phyloP scores from a whole-genome alignment of 1,140 invertebrate genomes.

The Magallana gigas region DNA sequence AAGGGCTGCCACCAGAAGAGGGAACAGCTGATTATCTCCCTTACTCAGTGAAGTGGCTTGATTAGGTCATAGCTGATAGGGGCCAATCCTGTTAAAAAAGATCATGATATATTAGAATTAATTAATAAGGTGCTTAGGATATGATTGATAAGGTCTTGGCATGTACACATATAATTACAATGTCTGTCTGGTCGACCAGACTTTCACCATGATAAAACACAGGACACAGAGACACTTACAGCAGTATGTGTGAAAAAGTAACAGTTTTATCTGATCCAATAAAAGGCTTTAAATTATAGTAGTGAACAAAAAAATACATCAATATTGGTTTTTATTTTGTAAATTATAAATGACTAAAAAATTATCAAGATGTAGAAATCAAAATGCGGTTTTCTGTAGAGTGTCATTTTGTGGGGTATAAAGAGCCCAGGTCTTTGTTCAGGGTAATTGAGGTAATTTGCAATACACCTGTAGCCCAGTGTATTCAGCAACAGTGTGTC shows the following conservation, averaged over 20 bases:
- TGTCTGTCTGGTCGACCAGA: not conserved
- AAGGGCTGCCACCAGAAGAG: not conserved
- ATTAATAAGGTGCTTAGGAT: conserved; percentile 18
- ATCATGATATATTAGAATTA: conserved; percentile 14
- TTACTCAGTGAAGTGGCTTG: not conserved
- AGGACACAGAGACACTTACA: not conserved
- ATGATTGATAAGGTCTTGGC: conserved; percentile 21
- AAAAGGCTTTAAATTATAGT: not conserved
- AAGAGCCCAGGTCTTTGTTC: not conserved
- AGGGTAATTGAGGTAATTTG: conserved; percentile 15
- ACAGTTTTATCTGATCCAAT: not conserved
- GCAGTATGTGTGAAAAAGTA: no score
- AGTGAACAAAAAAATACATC: not conserved
- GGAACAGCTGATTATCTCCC: conserved; percentile 25
- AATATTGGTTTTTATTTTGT: no score
- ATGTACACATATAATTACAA: conserved; percentile 35
- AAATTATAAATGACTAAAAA: no score
- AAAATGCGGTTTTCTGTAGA: no score
- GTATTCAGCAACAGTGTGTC: conserved; percentile 13
- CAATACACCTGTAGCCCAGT: not conserved
- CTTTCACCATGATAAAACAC: not conserved
- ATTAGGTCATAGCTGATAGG: conserved; percentile 18
- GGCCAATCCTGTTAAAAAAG: conserved; percentile 22
- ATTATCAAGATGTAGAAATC: no score
- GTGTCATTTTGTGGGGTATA: not conserved